phyloP scores from a whole-genome alignment of 1,140 invertebrate genomes.

The Neotoxoptera formosana region DNA sequence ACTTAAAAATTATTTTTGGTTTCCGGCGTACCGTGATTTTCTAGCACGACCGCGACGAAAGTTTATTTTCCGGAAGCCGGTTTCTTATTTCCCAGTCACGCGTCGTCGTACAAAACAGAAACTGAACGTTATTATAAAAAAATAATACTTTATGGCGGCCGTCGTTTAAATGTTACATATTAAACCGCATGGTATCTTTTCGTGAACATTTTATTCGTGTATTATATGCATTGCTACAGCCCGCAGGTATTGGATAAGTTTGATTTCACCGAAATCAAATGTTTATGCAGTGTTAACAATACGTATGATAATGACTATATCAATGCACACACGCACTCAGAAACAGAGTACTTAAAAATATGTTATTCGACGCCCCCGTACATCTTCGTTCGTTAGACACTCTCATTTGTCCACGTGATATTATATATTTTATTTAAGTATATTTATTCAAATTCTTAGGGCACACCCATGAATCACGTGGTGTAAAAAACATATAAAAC shows the following conservation, averaged over 20 bases:
- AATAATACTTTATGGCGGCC: too few relatives aligned
- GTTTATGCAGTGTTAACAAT: neutral
- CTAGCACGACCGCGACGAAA: neutral
- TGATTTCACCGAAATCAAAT: neutral
- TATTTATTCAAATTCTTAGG: neutral
- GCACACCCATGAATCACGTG: neutral
- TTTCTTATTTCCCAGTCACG: neutral
- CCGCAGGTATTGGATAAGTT: neutral
- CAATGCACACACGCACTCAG: neutral
- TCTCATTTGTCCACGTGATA: neutral
- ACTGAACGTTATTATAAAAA: neutral
- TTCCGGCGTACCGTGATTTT: constrained; percentile 4
- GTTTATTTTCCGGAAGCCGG: neutral
- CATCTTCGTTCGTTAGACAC: neutral
- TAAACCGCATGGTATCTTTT: neutral
- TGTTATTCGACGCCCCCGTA: neutral
- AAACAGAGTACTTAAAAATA: neutral
- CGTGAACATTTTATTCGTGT: too few relatives aligned
- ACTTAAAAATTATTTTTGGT: constrained; percentile 23
- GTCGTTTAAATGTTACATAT: neutral
- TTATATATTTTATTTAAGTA: neutral
- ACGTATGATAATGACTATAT: neutral
- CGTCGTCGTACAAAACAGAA: neutral
- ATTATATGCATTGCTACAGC: neutral
- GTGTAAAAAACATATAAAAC: neutral